Conservation (phyloP, 2,888 invertebrate species). For the Phalangium opilio region DNA sequence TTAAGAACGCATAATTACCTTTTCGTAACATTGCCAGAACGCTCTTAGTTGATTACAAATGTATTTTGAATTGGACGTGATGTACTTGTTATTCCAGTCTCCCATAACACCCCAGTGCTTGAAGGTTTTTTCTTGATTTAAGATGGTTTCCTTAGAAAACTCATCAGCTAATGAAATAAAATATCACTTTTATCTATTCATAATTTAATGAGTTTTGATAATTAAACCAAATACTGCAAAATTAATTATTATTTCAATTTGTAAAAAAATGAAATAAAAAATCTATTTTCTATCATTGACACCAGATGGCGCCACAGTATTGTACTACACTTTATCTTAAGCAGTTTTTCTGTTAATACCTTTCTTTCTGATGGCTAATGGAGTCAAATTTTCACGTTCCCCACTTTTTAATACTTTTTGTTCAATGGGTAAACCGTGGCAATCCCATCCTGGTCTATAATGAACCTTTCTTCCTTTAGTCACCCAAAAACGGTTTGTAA, state of each 20-base stretch:
- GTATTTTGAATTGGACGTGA: constrained; percentile 58
- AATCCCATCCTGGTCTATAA: constrained; percentile 95
- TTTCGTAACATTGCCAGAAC: constrained; percentile 65
- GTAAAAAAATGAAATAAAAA: no score
- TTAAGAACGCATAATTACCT: no score
- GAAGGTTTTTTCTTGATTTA: constrained; percentile 55
- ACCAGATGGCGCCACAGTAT: no score
- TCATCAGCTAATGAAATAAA: constrained; percentile 50
- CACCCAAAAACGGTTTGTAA: constrained; percentile 63
- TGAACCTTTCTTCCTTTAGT: constrained; percentile 60
- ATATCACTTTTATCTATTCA: no score
- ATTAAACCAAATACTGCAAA: no score
- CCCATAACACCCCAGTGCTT: constrained; percentile 79
- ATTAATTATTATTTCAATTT: no score
- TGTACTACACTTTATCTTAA: no score
- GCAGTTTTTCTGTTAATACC: no score
- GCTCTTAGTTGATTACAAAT: constrained; percentile 61
- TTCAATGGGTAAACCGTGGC: constrained; percentile 97
- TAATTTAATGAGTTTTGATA: no score
- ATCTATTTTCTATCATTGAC: no score
- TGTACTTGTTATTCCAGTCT: constrained; percentile 68
- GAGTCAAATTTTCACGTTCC: constrained; percentile 13
- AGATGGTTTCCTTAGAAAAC: constrained; percentile 61
- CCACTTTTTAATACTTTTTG: constrained; percentile 57
- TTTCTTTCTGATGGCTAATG: no score